A percentile compares a stretch with the other conserved stretches of the same genome.
Conservation (phyloP, 2,888 invertebrate genomes). For the Drosophila austrosaltans region DNA sequence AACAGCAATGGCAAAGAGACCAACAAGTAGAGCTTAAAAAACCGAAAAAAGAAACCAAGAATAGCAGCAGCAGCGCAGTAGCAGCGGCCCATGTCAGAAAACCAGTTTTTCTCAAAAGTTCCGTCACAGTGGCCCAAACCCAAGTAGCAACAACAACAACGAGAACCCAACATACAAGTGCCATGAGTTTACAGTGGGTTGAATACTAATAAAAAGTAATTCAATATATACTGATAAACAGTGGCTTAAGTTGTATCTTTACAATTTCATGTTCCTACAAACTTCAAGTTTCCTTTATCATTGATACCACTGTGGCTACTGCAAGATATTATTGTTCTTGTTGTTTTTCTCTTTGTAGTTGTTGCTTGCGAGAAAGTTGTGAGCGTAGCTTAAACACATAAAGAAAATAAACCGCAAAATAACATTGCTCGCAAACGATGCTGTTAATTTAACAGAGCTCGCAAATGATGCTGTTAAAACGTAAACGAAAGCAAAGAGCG, state of each 20-base stretch:
- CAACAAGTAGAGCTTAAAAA: constrained; percentile 77
- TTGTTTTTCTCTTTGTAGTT: neutral
- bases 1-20: constrained; percentile 45
- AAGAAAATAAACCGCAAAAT: neutral
- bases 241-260: neutral
- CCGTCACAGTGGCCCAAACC: constrained; percentile 38
- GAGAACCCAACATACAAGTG: constrained; percentile 25
- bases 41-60: constrained; percentile 74
- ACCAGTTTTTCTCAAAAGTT: constrained; percentile 4
- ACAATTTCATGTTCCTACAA: neutral
- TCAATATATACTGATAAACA: neutral
- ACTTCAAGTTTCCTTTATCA: neutral
- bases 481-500: constrained; percentile 6
- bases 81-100: constrained; percentile 46
- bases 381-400: constrained; percentile 23
- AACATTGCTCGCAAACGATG: constrained; percentile 1
- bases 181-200: neutral
- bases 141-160: constrained; percentile 39
- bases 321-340: constrained; percentile 15
- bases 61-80: constrained; percentile 56
- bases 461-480: neutral
- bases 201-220: constrained; percentile 20
- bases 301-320: neutral
- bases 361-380: neutral
- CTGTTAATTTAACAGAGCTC: neutral